phyloP scores from a whole-genome alignment of 2,113 vertebrate species.

The Cyphomyrus discorhynchus region DNA sequence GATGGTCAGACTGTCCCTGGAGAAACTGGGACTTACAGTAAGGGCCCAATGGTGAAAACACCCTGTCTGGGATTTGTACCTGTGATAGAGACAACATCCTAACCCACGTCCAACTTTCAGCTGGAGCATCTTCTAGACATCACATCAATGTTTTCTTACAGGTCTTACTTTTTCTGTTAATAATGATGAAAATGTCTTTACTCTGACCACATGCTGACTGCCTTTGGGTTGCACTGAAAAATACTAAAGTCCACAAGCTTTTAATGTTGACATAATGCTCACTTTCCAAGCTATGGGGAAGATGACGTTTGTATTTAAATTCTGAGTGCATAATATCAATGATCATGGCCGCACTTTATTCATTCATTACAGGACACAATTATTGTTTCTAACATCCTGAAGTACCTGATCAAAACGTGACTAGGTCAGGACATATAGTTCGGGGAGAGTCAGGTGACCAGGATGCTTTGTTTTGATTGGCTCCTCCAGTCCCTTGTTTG shows the following conservation, averaged over 20 bases:
- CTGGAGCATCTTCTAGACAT: background rate
- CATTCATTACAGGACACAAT: background rate
- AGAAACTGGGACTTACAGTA: background rate
- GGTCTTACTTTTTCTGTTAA: background rate
- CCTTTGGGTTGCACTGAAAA: background rate
- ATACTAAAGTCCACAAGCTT: background rate
- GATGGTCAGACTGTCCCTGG: background rate
- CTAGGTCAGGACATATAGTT: background rate
- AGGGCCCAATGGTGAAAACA: background rate
- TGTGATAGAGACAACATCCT: background rate
- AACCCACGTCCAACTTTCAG: background rate
- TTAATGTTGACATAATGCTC: background rate
- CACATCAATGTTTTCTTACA: background rate
- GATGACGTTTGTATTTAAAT: background rate
- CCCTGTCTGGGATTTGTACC: background rate
- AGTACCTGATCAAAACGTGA: background rate
- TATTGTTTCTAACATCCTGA: background rate
- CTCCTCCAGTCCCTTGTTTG: background rate
- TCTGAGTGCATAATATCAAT: background rate
- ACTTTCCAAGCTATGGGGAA: background rate
- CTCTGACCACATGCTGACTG: background rate
- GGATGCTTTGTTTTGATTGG: background rate
- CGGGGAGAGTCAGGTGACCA: background rate
- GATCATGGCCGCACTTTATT: background rate
- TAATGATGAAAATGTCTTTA: background rate